phyloP scores from a whole-genome alignment of 1,140 invertebrate genomes.

The Zaprionus davidi region DNA sequence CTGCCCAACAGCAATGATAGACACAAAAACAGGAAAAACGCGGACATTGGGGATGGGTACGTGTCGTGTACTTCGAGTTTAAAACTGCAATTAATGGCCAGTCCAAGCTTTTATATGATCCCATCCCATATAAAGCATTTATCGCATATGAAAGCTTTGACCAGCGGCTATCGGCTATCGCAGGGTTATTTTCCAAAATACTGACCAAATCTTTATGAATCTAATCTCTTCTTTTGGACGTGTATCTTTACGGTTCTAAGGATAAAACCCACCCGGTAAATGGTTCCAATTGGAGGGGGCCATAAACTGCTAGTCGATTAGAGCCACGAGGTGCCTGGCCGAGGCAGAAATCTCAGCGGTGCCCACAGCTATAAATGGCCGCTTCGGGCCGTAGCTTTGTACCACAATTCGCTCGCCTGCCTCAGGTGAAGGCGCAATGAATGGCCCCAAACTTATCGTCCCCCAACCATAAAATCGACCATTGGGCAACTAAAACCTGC shows the following conservation, averaged over 20 bases:
- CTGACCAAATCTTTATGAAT: constrained; percentile 56
- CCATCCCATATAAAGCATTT: constrained; percentile 39
- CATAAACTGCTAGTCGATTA: constrained; percentile 19
- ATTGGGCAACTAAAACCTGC: neutral
- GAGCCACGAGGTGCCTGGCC: neutral
- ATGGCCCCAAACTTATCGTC: constrained; percentile 48
- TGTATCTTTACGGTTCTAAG: constrained; percentile 33
- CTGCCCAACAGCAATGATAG: constrained; percentile 51
- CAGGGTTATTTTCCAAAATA: constrained; percentile 19
- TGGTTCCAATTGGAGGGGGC: constrained; percentile 32
- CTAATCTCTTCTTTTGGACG: neutral
- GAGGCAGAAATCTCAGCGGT: constrained; percentile 43
- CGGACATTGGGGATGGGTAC: neutral
- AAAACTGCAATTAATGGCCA: constrained; percentile 66
- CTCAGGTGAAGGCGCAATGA: constrained; percentile 13
- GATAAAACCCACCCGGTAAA: constrained; percentile 42
- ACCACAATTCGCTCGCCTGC: constrained; percentile 31
- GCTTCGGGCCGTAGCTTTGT: neutral
- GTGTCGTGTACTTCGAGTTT: constrained; percentile 5
- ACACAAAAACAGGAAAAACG: neutral
- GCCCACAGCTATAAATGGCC: constrained; percentile 48
- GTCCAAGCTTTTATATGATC: constrained; percentile 66
- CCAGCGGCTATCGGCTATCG: constrained; percentile 31
- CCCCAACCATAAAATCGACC: constrained; percentile 27
- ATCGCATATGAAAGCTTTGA: constrained; percentile 50